These are phyloP conservation scores for Crax fasciolata DNA, from an alignment of 2,797 vertebrate genomes.

Conservation along the genomic window DNA sequence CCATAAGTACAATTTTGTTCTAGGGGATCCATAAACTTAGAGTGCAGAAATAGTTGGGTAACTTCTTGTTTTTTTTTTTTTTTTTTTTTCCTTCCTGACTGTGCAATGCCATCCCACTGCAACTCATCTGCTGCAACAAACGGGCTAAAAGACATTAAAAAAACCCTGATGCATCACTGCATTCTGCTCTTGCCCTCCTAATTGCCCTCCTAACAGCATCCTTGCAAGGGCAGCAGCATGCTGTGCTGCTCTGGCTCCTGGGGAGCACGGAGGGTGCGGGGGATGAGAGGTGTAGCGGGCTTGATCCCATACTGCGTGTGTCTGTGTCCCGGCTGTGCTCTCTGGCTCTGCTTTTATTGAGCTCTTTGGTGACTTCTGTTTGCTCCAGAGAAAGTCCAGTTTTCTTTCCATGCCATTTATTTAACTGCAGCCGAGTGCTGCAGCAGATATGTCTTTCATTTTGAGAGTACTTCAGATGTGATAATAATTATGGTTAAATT, in stretches of 20 bases:
- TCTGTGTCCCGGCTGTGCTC: accelerated
- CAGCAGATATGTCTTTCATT: neutral
- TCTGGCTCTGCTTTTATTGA: neutral
- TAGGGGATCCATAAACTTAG: accelerated
- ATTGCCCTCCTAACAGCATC: neutral
- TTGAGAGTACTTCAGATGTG: neutral
- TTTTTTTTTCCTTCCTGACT: neutral
- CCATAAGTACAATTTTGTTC: accelerated
- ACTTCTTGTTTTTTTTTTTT: neutral
- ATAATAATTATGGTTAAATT: conserved; percentile 10
- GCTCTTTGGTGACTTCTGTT: neutral
- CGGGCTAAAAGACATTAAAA: neutral
- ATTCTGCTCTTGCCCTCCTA: too few relatives aligned
- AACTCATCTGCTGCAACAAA: neutral
- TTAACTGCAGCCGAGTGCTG: neutral
- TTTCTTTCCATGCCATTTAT: neutral
- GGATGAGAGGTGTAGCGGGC: neutral
- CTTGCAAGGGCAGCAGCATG: neutral
- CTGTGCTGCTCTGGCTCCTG: neutral
- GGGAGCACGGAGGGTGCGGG: too few relatives aligned
- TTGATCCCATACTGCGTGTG: neutral
- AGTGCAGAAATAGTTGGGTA: neutral
- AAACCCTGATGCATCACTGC: too few relatives aligned
- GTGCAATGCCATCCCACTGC: neutral
- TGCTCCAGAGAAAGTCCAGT: neutral